Evolutionary conservation across 2,797 vertebrate genomes (phyloP), one percentile per base, ranked within the genome.

Genomic region (Enteromius unitaeniatus): DNA sequence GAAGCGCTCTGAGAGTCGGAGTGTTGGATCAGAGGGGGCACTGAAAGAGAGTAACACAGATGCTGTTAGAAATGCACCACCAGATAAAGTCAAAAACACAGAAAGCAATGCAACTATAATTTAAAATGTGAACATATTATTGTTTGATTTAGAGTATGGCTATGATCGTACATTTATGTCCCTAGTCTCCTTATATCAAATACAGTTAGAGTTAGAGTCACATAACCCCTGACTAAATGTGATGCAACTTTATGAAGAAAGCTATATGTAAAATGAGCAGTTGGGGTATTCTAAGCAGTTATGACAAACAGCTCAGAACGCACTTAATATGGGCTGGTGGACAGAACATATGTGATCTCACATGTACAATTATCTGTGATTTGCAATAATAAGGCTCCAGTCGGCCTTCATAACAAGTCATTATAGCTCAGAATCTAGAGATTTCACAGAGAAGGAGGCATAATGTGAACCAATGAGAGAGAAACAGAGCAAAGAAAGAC

Each of bases 1-100:
- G 98, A 99, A 92, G 99, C 99, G 23, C 97, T 96, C 0, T 97
- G 98, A 90, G 98, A 99, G 93, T 99, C 98, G n/a, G 99, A 99
- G 65, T 98, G 98, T 86, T 99, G 98, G 88, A 99, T 99, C 88
- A 97, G 97, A 80, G 98, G 98, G 0, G 98, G 98, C 14, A 99
- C 98, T 99, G 94, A 21, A 90, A 90, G 3, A 37, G 68, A 42
- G 26, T 45, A 42, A 72, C 45, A 83, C 15, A 78, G 0, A 69
- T 6, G 73, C 37, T 34, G 1, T 47, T 15, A 67, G 47, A 21
- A 42, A 68, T 40, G 2, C 21, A 76, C 14, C 47, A 53, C 6
- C 73, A 23, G 4, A 75, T 40, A 17, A 15, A 58, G n/a, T 58
- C 9, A n/a, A 19, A 37, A 68, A 68, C 19, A 40, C 37, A 67